Evolutionary conservation across 2,797 vertebrate species (phyloP), one percentile per base, ranked within the genome.

Genomic region (Enteromius anoplus): DNA sequence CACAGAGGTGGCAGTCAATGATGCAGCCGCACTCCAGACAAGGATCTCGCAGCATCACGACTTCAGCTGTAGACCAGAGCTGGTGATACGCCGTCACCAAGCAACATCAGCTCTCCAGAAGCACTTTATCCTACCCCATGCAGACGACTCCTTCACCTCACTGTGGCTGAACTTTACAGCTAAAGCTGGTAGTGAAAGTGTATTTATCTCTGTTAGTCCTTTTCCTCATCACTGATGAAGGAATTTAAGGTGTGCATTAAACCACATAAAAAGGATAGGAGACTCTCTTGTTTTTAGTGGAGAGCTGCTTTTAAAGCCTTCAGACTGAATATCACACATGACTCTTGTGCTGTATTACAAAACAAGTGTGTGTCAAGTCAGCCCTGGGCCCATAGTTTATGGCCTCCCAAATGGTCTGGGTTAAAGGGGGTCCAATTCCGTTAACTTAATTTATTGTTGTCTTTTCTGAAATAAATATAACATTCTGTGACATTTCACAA

Each of bases 41-140:
- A 72, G 47, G 55, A 62, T 62, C 34, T 76, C 23, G 10, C 14
- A 45, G 15, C 23, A 78, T 77, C 75, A 32, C 17, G 29, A 64
- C 37, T 78, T 6, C 49, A 37, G 58, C 49, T 49, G 49, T 42
- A 60, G 32, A 76, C 64, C 29, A 40, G 71, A 75, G 26, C 37
- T 64, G 26, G 17, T 65, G 42, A 55, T 7, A 75, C 17, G 42
- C 73, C 12, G 78, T 85, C 58, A 37, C 80, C 70, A 78, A 49
- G 83, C 85, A 86, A 89, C 75, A 34, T 34, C 6, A 29, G 76
- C 85, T 82, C 85, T 86, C 21, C 21, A 76, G 49, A 68, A 71
- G 37, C 17, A 49, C 65, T 73, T 77, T 75, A 75, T 69, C 60
- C 66, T 29, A 37, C 53, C 45, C 37, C 60, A 62, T 17, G 21